Evolutionary conservation across 2,888 invertebrate genomes (phyloP).

Genomic region (Papilio demoleus): DNA sequence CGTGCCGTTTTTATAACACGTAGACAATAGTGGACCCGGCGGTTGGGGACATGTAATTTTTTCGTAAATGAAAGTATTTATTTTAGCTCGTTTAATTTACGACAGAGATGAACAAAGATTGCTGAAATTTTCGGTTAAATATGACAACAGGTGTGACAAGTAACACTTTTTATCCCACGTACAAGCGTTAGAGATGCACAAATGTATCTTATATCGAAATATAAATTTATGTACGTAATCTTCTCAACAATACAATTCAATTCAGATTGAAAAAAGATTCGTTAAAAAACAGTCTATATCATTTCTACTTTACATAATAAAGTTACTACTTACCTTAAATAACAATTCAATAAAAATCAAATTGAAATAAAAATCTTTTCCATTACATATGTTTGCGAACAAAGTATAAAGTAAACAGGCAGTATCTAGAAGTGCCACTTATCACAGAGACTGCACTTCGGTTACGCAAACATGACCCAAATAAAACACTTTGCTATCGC

Average conservation of each 20-base stretch:
- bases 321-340: conserved; percentile 19
- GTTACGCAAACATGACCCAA: conserved; percentile 62
- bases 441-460: conserved; percentile 49
- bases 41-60: conserved; percentile 62
- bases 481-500: conserved; percentile 63
- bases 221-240: too few species aligned
- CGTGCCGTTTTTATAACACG: conserved; percentile 74
- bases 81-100: conserved; percentile 9
- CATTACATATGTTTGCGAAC: conserved; percentile 25
- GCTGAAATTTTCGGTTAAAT: not conserved
- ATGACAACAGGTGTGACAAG: not conserved
- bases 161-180: too few species aligned
- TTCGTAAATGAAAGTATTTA: conserved; percentile 45
- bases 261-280: not conserved
- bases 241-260: too few species aligned
- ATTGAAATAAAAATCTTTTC: conserved; percentile 31
- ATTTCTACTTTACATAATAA: not conserved
- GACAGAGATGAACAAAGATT: not conserved
- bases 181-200: too few species aligned
- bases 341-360: not conserved
- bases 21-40: conserved; percentile 54
- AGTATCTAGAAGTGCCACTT: conserved; percentile 51
- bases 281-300: not conserved
- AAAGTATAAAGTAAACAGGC: conserved; percentile 43
- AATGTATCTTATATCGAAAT: too few species aligned